phyloP scores from a whole-genome alignment of 2,113 vertebrate genomes.

The Motacilla tschutschensis region DNA sequence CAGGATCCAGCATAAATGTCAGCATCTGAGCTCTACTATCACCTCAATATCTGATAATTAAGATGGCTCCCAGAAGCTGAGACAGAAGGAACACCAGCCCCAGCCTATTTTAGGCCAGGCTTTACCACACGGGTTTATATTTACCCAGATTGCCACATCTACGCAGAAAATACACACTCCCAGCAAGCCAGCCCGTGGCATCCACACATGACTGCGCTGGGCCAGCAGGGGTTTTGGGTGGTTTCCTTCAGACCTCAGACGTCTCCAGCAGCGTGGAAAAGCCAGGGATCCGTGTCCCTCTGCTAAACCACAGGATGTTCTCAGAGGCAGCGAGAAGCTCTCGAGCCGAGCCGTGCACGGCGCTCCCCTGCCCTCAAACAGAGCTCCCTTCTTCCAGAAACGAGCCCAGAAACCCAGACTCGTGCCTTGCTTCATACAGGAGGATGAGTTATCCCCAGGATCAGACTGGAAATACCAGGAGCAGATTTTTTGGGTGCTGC shows the following conservation, averaged over 20 bases:
- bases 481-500: background rate
- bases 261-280: conserved; percentile 2
- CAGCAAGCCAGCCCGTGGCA: background rate
- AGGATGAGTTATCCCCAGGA: background rate
- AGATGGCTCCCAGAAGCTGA: conserved; percentile 16
- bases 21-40: background rate
- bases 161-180: background rate
- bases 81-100: background rate
- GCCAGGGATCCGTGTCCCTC: background rate
- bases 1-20: background rate
- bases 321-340: background rate
- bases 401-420: background rate
- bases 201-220: background rate
- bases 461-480: fast-evolving
- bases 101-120: background rate
- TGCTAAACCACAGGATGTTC: background rate
- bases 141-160: conserved; percentile 17
- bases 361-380: background rate
- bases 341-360: fast-evolving
- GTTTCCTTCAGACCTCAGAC: background rate
- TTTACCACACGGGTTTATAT: background rate
- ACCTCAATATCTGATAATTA: conserved; percentile 24
- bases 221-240: conserved; percentile 18
- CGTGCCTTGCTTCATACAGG: fast-evolving
- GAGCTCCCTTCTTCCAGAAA: background rate